These are phyloP conservation scores for Beroe forskalii DNA, from an alignment of 37 sponge, comb jelly and placozoan genomes.

Conservation along the genomic window DNA sequence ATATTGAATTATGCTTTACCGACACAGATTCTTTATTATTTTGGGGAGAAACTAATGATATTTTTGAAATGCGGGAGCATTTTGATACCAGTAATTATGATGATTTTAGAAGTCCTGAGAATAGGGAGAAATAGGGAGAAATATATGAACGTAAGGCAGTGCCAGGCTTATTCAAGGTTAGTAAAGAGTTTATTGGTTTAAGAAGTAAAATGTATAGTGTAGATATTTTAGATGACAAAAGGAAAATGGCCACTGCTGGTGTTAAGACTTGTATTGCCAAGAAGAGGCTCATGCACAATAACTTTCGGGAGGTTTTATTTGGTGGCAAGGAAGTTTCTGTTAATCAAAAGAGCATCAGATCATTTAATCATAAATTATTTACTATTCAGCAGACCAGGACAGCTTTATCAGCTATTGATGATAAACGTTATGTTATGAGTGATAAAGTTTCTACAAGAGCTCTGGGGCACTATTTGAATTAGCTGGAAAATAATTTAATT, in stretches of 20 bases:
- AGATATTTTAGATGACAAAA: neutral
- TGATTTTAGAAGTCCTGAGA: neutral
- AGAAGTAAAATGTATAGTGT: conserved; percentile 17
- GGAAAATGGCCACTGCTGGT: conserved; percentile 24
- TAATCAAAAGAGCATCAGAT: neutral
- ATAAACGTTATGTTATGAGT: neutral
- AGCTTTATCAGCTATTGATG: conserved; percentile 35
- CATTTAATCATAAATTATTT: neutral
- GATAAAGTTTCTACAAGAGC: neutral
- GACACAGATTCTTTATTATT: conserved; percentile 3
- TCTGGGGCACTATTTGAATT: neutral
- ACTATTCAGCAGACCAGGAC: neutral
- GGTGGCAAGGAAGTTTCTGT: neutral
- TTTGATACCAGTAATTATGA: conserved; percentile 26
- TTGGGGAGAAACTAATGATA: neutral
- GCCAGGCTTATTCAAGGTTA: conserved; percentile 9
- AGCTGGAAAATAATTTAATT: too few relatives aligned
- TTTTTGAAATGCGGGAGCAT: neutral
- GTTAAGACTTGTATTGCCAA: neutral
- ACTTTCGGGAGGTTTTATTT: neutral
- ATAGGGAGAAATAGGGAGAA: too few relatives aligned
- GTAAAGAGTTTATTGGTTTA: conserved; percentile 32
- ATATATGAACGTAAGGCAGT: neutral
- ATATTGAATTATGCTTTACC: conserved; percentile 8
- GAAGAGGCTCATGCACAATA: neutral